phyloP scores from a whole-genome alignment of 2,797 vertebrate genomes.

The Cynopterus sphinx region DNA sequence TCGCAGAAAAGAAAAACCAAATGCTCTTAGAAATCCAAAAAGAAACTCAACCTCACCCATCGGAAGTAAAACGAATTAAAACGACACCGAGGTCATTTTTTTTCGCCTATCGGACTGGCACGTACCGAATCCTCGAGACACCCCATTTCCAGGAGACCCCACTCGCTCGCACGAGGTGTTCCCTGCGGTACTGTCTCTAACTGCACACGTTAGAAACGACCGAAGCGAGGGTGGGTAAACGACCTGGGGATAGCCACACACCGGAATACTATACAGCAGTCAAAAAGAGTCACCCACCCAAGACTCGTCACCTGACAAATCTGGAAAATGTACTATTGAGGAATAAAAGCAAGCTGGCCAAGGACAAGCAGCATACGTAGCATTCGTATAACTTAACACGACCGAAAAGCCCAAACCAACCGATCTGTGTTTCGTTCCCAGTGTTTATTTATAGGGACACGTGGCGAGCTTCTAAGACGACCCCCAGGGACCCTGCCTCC shows the following conservation, averaged over 20 bases:
- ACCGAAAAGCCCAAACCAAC: background rate
- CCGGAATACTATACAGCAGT: accelerated
- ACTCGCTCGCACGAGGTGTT: background rate
- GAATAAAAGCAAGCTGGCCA: background rate
- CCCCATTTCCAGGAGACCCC: background rate
- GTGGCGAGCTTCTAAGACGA: background rate
- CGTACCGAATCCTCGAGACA: background rate
- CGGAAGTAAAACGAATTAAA: background rate
- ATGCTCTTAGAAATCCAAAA: background rate
- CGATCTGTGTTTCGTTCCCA: background rate
- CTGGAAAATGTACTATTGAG: background rate
- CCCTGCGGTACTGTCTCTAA: background rate
- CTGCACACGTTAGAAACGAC: background rate
- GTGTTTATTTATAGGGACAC: accelerated
- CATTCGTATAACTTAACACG: background rate
- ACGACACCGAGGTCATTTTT: background rate
- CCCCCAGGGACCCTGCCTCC: accelerated
- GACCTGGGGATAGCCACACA: background rate
- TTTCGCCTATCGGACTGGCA: background rate
- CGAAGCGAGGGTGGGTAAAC: background rate
- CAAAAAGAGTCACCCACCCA: background rate
- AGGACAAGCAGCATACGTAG: accelerated
- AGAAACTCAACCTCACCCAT: background rate
- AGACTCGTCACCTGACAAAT: background rate
- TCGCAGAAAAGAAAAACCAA: background rate